A percentile compares a stretch with the other conserved stretches of the same genome.
Evolutionary conservation across 2,888 invertebrate genomes (phyloP).

Genomic region (Eudemis profundana): DNA sequence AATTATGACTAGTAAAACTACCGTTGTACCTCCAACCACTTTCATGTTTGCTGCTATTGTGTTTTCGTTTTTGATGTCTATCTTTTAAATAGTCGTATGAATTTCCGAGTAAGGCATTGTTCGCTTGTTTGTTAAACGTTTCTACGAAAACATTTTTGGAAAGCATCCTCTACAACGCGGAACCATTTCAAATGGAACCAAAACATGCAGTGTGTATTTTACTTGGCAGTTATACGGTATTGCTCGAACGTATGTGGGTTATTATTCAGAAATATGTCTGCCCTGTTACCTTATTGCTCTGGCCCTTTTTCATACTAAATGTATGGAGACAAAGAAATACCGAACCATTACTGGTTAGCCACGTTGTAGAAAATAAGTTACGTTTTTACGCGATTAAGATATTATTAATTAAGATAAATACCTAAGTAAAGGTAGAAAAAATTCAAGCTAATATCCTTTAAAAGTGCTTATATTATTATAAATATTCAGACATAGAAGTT

Average conservation of each 20-base stretch:
- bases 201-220: constrained; percentile 4
- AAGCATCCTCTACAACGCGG: constrained; percentile 9
- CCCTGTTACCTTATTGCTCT: too few species aligned
- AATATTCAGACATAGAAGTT: too few species aligned
- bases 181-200: not conserved
- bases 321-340: too few species aligned
- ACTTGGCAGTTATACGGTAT: not conserved
- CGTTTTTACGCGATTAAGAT: too few species aligned
- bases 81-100: not conserved
- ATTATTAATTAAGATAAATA: too few species aligned
- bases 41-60: not conserved
- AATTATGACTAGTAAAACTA: constrained; percentile 46
- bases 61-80: not conserved
- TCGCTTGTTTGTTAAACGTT: constrained; percentile 21
- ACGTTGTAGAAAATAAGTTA: too few species aligned
- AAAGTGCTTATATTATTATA: too few species aligned
- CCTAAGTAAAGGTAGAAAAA: too few species aligned
- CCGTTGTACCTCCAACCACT: not conserved
- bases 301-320: too few species aligned
- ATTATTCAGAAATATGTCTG: too few species aligned
- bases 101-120: not conserved
- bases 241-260: not conserved
- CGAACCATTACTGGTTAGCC: too few species aligned
- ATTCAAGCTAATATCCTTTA: too few species aligned
- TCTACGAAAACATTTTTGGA: constrained; percentile 12